Evolutionary conservation across 2,888 invertebrate species (phyloP).

Genomic region (Hyppa rectilinea): DNA sequence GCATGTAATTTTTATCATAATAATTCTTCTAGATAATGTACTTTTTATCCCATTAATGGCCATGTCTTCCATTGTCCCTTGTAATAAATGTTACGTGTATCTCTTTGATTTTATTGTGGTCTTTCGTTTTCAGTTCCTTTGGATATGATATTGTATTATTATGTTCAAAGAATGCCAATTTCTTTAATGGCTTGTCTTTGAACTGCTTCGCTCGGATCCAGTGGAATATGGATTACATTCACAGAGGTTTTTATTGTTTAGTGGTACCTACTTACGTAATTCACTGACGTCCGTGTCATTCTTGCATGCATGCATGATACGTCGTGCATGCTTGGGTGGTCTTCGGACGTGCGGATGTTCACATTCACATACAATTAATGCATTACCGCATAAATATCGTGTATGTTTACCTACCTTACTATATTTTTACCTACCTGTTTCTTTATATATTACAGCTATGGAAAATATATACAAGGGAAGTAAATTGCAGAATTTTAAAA

Average conservation of each 20-base stretch:
- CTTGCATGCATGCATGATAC: constrained; percentile 29
- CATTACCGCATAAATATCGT: constrained; percentile 2
- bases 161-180: constrained; percentile 15
- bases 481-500: no score
- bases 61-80: constrained; percentile 16
- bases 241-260: background rate
- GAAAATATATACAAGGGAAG: no score
- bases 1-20: constrained; percentile 55
- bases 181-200: background rate
- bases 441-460: no score
- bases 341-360: constrained; percentile 14
- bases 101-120: constrained; percentile 20
- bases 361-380: constrained; percentile 7
- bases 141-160: background rate
- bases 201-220: background rate
- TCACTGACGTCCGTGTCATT: constrained; percentile 18
- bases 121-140: constrained; percentile 10
- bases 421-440: background rate
- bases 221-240: background rate
- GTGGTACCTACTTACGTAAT: constrained; percentile 14
- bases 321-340: constrained; percentile 42
- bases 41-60: constrained; percentile 20
- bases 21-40: constrained; percentile 39
- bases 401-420: background rate
- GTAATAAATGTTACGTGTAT: constrained; percentile 9